phyloP scores from a whole-genome alignment of 2,113 vertebrate species.

The Natator depressus region DNA sequence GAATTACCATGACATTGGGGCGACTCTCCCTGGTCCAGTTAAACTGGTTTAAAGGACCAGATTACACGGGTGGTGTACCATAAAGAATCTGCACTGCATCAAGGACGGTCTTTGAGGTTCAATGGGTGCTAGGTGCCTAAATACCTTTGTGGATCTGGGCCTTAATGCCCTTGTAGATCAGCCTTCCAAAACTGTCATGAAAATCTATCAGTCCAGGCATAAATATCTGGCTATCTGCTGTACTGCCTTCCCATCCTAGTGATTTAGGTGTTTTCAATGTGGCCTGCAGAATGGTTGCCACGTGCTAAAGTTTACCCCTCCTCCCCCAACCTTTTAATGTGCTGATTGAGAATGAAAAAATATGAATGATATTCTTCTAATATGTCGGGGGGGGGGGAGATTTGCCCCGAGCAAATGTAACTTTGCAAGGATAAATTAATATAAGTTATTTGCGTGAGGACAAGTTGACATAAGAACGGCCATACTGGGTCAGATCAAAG shows the following conservation, averaged over 20 bases:
- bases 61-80: not conserved
- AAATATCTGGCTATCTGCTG: not conserved
- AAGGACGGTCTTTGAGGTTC: not conserved
- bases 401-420: not conserved
- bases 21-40: not conserved
- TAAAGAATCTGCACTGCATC: rapidly evolving
- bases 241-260: not conserved
- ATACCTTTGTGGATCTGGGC: too few relatives aligned
- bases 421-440: not conserved
- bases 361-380: not conserved
- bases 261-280: not conserved
- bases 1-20: not conserved
- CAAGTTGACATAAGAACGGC: too few relatives aligned
- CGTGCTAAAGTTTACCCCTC: not conserved
- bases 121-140: not conserved
- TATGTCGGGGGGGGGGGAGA: not conserved
- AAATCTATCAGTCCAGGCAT: not conserved
- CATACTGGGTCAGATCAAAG: too few relatives aligned
- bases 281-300: not conserved
- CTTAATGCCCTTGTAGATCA: too few relatives aligned
- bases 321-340: not conserved
- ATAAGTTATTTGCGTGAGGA: not conserved
- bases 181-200: rapidly evolving
- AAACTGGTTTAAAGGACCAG: not conserved
- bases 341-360: not conserved